These are phyloP conservation scores for Dinoponera quadriceps DNA, from an alignment of 1,140 invertebrate genomes.

Conservation along the genomic window DNA sequence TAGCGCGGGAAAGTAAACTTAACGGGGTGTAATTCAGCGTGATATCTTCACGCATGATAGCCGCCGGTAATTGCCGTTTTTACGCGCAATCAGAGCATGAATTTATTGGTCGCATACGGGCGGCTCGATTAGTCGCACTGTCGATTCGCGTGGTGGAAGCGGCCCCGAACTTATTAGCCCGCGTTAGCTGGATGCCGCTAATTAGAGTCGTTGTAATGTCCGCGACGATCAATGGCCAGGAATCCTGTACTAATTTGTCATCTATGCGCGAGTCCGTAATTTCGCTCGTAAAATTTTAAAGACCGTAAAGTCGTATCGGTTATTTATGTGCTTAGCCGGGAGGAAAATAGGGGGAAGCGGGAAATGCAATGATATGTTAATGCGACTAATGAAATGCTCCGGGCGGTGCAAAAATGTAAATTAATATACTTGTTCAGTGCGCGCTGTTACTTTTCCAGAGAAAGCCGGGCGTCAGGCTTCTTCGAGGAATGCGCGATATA, in stretches of 20 bases:
- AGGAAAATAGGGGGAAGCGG: constrained; percentile 8
- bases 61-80: constrained; percentile 73
- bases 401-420: constrained; percentile 29
- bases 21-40: constrained; percentile 66
- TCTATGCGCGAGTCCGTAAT: constrained; percentile 52
- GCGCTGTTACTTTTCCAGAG: constrained; percentile 39
- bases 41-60: constrained; percentile 75
- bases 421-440: constrained; percentile 28
- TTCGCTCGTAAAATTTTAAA: constrained; percentile 54
- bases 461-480: not conserved
- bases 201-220: constrained; percentile 68
- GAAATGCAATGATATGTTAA: constrained; percentile 63
- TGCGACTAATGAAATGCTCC: constrained; percentile 54
- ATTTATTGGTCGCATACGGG: constrained; percentile 68
- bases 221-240: constrained; percentile 55
- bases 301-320: constrained; percentile 33
- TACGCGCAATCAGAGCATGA: constrained; percentile 76
- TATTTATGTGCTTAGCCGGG: constrained; percentile 62
- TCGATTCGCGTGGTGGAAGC: constrained; percentile 40
- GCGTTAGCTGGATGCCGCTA: constrained; percentile 62
- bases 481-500: not conserved
- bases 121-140: constrained; percentile 62
- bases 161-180: constrained; percentile 58
- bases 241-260: constrained; percentile 71
- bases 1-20: constrained; percentile 62